Conservation (phyloP, 2,888 invertebrate species). For the Scrobipalpa atriplicella region DNA sequence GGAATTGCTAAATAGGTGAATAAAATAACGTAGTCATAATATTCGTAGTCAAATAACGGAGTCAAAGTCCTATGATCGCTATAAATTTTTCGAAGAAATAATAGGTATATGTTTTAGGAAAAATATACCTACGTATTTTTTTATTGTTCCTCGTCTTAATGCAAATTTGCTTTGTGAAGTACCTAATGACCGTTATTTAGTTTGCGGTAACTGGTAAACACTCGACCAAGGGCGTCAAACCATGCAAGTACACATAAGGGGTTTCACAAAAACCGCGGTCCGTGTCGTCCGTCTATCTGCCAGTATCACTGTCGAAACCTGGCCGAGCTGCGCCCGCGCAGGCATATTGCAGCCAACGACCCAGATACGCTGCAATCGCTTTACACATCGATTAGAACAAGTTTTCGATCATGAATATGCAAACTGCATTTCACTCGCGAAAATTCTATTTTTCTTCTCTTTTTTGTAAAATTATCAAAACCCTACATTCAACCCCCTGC, state of each 20-base stretch:
- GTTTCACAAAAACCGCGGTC: conserved; percentile 14
- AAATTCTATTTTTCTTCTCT: conserved; percentile 18
- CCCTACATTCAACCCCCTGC: not conserved
- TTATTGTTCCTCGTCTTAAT: too few species aligned
- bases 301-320: conserved; percentile 25
- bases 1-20: too few species aligned
- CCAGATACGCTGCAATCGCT: conserved; percentile 31
- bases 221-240: not conserved
- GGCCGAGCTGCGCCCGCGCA: not conserved
- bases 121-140: too few species aligned
- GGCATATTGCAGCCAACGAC: conserved; percentile 28
- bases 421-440: conserved; percentile 28
- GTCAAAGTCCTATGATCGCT: too few species aligned
- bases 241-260: not conserved
- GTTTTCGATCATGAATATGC: conserved; percentile 21
- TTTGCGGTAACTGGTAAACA: not conserved
- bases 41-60: too few species aligned
- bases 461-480: too few species aligned
- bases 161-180: too few species aligned
- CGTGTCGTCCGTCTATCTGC: conserved; percentile 15
- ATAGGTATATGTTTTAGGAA: too few species aligned
- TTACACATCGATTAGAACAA: conserved; percentile 29
- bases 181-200: not conserved
- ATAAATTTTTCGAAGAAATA: too few species aligned
- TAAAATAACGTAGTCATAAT: too few species aligned